A percentile compares a stretch with the other conserved stretches of the same genome.
Conservation (phyloP, 1,140 invertebrate species). For the Anastrepha ludens region DNA sequence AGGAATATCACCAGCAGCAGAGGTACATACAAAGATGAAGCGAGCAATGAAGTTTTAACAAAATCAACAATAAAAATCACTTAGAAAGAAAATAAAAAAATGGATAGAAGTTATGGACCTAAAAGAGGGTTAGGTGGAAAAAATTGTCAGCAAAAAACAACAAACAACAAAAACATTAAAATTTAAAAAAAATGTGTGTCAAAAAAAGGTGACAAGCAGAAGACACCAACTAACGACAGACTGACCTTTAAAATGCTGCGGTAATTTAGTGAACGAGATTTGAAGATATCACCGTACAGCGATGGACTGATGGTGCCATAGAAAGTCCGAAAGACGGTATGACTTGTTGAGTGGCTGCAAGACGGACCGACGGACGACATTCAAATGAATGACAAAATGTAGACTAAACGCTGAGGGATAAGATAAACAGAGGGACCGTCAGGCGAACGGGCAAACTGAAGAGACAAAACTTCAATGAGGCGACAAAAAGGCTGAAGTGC, state of each 20-base stretch:
- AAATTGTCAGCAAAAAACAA: not conserved
- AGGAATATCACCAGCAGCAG: not conserved
- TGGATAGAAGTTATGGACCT: not conserved
- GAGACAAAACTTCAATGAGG: not conserved
- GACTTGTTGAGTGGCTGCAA: conserved; percentile 20
- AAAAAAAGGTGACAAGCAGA: not conserved
- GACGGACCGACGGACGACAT: not conserved
- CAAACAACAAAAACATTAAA: not conserved
- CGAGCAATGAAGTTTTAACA: not conserved
- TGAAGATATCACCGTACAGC: not conserved
- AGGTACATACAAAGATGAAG: not conserved
- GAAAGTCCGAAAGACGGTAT: not conserved
- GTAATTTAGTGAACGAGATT: conserved; percentile 24
- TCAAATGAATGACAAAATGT: conserved; percentile 39
- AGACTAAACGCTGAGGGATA: conserved; percentile 42
- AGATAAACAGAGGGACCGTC: not conserved
- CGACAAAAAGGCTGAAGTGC: not conserved
- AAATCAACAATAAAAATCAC: not conserved
- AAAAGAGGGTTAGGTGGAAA: not conserved
- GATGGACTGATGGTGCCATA: not conserved
- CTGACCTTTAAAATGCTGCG: conserved; percentile 18
- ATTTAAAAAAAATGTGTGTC: not conserved
- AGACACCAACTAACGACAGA: not conserved
- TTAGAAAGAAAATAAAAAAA: not conserved
- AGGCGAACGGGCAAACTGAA: not conserved